Conservation (phyloP, 2,113 vertebrate genomes). For the Myiagra hebetior region DNA sequence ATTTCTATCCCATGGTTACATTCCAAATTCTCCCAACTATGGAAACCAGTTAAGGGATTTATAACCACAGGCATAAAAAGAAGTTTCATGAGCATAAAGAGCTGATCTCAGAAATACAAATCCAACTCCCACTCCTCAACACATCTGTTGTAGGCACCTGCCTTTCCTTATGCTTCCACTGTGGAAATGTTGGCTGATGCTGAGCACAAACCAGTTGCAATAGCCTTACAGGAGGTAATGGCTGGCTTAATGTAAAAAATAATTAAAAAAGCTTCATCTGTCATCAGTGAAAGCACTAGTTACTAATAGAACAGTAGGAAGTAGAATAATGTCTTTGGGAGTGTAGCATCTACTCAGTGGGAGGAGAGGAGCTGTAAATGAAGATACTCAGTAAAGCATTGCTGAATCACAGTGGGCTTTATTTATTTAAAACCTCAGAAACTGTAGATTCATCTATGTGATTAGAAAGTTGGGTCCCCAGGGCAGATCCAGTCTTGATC, state of each 20-base stretch:
- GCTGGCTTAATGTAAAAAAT: not conserved
- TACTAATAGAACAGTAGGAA: constrained; percentile 11
- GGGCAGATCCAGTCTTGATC: not conserved
- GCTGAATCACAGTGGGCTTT: not conserved
- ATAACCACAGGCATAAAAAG: not conserved
- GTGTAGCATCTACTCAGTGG: not conserved
- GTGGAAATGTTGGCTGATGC: not conserved
- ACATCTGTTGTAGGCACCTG: not conserved
- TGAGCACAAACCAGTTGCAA: not conserved
- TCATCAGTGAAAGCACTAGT: not conserved
- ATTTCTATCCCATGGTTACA: not conserved
- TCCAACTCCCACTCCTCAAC: not conserved
- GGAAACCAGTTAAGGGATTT: not conserved
- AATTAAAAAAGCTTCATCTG: not conserved
- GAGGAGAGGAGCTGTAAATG: not conserved
- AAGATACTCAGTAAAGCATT: not conserved
- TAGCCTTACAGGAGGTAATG: not conserved
- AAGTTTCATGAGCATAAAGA: not conserved
- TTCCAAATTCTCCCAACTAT: not conserved
- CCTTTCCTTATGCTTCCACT: not conserved
- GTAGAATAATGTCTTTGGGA: not conserved
- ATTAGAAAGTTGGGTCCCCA: not conserved
- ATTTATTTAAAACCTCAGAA: not conserved
- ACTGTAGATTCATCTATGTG: not conserved
- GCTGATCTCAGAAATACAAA: not conserved